Evolutionary conservation across 2,113 vertebrate genomes (phyloP).

Genomic region (Pomatostomus ruficeps): DNA sequence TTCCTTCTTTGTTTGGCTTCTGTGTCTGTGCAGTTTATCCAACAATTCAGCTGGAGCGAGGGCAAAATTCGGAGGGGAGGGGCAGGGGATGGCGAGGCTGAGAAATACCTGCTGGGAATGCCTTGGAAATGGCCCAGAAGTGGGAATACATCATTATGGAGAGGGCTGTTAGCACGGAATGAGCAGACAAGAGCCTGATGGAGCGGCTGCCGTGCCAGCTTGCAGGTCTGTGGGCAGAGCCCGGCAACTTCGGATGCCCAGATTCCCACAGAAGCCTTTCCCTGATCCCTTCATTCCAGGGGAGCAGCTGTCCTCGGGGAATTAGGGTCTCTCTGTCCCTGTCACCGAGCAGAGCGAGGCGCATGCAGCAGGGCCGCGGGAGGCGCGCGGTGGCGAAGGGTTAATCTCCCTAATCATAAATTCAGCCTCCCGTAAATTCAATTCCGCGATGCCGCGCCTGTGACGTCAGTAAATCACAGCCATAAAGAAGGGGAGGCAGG

Average conservation of each 20-base stretch:
- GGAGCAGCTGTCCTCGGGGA: neutral
- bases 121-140: neutral
- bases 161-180: neutral
- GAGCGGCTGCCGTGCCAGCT: neutral
- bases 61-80: neutral
- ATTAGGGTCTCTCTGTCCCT: fast-evolving
- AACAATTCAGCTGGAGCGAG: neutral
- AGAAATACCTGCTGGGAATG: conserved; percentile 21
- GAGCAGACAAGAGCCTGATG: neutral
- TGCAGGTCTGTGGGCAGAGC: neutral
- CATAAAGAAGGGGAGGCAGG: neutral
- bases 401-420: neutral
- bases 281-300: neutral
- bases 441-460: neutral
- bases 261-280: neutral
- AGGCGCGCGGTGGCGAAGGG: neutral
- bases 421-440: conserved; percentile 12
- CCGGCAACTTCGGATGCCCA: neutral
- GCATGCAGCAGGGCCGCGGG: fast-evolving
- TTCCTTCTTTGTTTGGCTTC: neutral
- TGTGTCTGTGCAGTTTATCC: neutral
- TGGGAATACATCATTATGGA: neutral
- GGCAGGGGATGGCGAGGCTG: neutral
- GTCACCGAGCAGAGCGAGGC: neutral
- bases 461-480: conserved; percentile 20